Evolutionary conservation across 2,888 invertebrate genomes (phyloP), one percentile per base, ranked within the genome.

Genomic region (Norana najaformis): DNA sequence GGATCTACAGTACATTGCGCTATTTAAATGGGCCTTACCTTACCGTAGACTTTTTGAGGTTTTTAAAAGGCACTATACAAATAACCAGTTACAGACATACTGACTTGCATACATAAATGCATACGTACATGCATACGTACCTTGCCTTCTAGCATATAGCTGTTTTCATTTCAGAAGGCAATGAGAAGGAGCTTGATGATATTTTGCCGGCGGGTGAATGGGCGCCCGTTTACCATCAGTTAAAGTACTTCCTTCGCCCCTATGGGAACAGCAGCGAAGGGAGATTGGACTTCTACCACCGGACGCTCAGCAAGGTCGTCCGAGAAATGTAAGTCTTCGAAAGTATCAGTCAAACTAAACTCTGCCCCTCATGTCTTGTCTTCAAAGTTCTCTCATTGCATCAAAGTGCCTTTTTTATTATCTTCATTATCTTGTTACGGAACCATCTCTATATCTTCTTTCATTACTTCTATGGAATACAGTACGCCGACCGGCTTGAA

Each of bases 221-320:
- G 94, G 92, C 93, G 34, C 91, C 91, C 41, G 93, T 94, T n/a
- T 94, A 93, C 92, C 92, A 92, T 34, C 93, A 93, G 20, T 92
- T 94, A n/a, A 93, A 93, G 88, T 93, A 94, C 4, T 94, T 94
- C 91, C 92, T 94, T 23, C 92, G 94, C 82, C 94, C 94, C 0
- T 94, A 93, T 91, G 94, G 94, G 0, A 94, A 94, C 91, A 93
- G 94, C 91, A 93, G 93, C 39, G 94, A 94, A 88, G 94, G 94
- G 0, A 91, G 94, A 83, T 92, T 94, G 4, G 94, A 94, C 92
- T 94, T 94, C 92, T 94, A 94, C 91, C 94, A 94, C 90, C 92
- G 94, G 23, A 94, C 94, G 85, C 93, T 94, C n/a, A 94, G 94
- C 92, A 94, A 94, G 92, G 94, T 94, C 89, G 94, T 94, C 34